Conservation (phyloP, 2,797 vertebrate genomes). For the Coccyzus lansbergi region DNA sequence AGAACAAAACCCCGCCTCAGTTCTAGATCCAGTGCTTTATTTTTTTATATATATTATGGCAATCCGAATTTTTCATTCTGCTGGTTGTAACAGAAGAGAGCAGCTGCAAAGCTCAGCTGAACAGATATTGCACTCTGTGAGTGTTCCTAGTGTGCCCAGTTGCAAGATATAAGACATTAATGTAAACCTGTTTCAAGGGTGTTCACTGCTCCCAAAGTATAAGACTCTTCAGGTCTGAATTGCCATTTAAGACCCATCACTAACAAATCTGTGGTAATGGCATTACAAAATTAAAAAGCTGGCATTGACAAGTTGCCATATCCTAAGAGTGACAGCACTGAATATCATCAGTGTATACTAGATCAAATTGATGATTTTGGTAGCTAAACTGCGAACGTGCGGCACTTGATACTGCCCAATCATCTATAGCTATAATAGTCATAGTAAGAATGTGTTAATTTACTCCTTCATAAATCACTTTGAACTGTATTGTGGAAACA, state of each 20-base stretch:
- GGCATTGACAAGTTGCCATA: conserved; percentile 4
- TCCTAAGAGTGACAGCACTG: background rate
- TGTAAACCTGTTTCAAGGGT: background rate
- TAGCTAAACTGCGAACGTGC: background rate
- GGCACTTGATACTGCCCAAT: background rate
- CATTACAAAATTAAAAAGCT: conserved; percentile 10
- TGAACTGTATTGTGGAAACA: background rate
- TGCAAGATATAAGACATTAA: background rate
- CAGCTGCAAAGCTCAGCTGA: conserved; percentile 26
- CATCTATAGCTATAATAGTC: background rate
- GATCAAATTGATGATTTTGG: background rate
- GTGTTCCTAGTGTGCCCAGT: background rate
- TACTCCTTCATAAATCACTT: conserved; percentile 7
- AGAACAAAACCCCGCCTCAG: background rate
- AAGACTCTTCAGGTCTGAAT: background rate
- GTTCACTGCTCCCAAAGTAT: background rate
- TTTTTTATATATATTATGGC: background rate
- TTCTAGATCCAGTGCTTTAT: background rate
- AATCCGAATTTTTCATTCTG: background rate
- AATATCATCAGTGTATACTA: background rate
- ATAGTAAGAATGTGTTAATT: background rate
- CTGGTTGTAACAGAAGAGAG: background rate
- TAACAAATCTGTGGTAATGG: background rate
- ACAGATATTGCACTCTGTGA: background rate
- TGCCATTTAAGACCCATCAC: background rate